Percentiles rank a stretch among this genome's conserved stretches.
These are phyloP conservation scores for Cirrhinus molitorella DNA, from an alignment of 2,797 vertebrate genomes.

Conservation along the genomic window DNA sequence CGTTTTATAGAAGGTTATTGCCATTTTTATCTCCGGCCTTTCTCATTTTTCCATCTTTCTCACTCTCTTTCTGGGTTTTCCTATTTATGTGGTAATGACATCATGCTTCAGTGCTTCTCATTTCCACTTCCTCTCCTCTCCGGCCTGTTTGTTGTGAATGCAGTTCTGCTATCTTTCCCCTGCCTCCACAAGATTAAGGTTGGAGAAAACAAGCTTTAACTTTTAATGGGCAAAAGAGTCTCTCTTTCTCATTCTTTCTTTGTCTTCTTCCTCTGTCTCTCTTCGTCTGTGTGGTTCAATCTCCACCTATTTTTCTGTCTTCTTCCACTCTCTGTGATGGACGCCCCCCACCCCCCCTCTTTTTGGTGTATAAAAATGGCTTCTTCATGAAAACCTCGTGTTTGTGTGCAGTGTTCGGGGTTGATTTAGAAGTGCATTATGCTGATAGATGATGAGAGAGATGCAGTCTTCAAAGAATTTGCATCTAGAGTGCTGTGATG, in stretches of 20 bases:
- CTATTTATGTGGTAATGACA: constrained; percentile 71
- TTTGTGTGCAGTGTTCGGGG: constrained; percentile 76
- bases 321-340: neutral
- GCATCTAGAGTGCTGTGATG: constrained; percentile 66
- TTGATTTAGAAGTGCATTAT: constrained; percentile 82
- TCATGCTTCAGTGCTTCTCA: constrained; percentile 70
- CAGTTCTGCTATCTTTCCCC: constrained; percentile 60
- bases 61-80: constrained; percentile 49
- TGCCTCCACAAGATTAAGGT: constrained; percentile 69
- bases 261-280: constrained; percentile 20
- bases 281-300: neutral
- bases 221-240: constrained; percentile 41
- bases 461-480: constrained; percentile 76
- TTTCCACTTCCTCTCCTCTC: constrained; percentile 51
- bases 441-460: constrained; percentile 73
- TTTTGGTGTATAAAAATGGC: constrained; percentile 70
- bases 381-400: constrained; percentile 73
- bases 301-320: neutral
- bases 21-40: constrained; percentile 17
- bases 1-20: constrained; percentile 12
- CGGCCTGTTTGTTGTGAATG: constrained; percentile 67
- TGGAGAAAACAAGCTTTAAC: constrained; percentile 49
- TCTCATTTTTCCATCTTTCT: constrained; percentile 17
- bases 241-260: constrained; percentile 45
- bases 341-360: neutral